A percentile compares a stretch with the other conserved stretches of the same genome.
These are phyloP conservation scores for Campoplex capitator DNA, from an alignment of 2,888 invertebrate species.

Conservation along the genomic window DNA sequence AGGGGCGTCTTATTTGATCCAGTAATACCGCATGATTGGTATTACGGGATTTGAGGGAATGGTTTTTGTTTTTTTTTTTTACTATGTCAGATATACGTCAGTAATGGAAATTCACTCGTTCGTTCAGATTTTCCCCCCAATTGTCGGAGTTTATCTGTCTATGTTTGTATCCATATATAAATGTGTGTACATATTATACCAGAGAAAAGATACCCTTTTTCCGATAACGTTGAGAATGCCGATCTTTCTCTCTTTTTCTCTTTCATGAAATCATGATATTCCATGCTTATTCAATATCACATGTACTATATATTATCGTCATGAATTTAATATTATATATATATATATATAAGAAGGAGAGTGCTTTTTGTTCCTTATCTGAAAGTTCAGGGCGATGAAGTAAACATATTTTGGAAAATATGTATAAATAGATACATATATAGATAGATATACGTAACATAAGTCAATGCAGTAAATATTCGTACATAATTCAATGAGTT, in stretches of 20 bases:
- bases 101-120: background rate
- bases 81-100: background rate
- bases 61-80: background rate
- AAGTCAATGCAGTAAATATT: conserved; percentile 19
- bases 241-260: conserved; percentile 70
- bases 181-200: conserved; percentile 24
- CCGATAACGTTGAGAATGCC: conserved; percentile 75
- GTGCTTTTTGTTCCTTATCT: conserved; percentile 63
- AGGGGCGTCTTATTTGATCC: no score
- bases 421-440: background rate
- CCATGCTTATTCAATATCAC: conserved; percentile 84
- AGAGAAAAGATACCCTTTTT: conserved; percentile 73
- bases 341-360: conserved; percentile 23
- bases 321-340: conserved; percentile 12
- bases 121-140: background rate
- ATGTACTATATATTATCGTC: conserved; percentile 40
- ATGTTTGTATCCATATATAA: background rate
- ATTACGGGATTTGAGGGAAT: background rate
- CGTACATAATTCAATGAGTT: conserved; percentile 9
- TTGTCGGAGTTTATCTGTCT: background rate
- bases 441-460: background rate
- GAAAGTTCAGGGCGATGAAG: conserved; percentile 61
- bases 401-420: conserved; percentile 36
- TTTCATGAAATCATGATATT: conserved; percentile 83
- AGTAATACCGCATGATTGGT: no score